These are phyloP conservation scores for Cynaeus angustus DNA, from an alignment of 2,888 invertebrate genomes.

Conservation along the genomic window DNA sequence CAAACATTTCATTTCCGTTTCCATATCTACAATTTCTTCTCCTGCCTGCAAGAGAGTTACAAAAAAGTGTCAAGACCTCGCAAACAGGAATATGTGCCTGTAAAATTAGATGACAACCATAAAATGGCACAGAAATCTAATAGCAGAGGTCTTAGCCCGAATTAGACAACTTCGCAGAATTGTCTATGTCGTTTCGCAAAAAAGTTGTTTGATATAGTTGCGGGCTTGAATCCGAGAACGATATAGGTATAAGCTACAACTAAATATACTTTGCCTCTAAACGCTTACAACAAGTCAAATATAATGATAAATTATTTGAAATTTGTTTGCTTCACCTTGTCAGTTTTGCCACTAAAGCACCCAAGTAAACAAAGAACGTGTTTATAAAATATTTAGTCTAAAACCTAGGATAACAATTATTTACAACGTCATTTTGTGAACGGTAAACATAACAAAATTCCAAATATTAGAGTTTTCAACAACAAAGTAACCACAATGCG, in stretches of 20 bases:
- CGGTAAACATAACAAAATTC: conserved; percentile 34
- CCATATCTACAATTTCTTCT: conserved; percentile 51
- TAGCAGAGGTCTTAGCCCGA: conserved; percentile 17
- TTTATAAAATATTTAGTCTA: conserved; percentile 41
- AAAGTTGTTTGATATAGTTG: conserved; percentile 33
- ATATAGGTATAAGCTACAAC: conserved; percentile 57
- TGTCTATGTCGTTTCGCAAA: conserved; percentile 36
- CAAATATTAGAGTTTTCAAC: conserved; percentile 49
- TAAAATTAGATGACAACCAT: conserved; percentile 1
- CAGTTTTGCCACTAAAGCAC: conserved; percentile 8
- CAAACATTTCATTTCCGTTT: conserved; percentile 38
- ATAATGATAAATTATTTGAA: conserved; percentile 53
- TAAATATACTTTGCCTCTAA: conserved; percentile 54
- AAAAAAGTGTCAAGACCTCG: conserved; percentile 23
- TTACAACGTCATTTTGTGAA: conserved; percentile 50
- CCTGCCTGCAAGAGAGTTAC: conserved; percentile 59
- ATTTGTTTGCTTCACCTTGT: conserved; percentile 56
- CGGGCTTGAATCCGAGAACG: conserved; percentile 42
- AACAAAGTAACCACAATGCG: conserved; percentile 40
- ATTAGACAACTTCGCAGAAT: conserved; percentile 12
- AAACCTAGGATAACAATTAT: conserved; percentile 54
- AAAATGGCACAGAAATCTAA: conserved; percentile 17
- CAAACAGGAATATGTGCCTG: conserved; percentile 10
- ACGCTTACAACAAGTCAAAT: conserved; percentile 60
- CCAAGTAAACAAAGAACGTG: conserved; percentile 18